A percentile compares a stretch with the other conserved stretches of the same genome.
These are phyloP conservation scores for Nematopogon swammerdamellus DNA, from an alignment of 2,888 invertebrate species.

Conservation along the genomic window DNA sequence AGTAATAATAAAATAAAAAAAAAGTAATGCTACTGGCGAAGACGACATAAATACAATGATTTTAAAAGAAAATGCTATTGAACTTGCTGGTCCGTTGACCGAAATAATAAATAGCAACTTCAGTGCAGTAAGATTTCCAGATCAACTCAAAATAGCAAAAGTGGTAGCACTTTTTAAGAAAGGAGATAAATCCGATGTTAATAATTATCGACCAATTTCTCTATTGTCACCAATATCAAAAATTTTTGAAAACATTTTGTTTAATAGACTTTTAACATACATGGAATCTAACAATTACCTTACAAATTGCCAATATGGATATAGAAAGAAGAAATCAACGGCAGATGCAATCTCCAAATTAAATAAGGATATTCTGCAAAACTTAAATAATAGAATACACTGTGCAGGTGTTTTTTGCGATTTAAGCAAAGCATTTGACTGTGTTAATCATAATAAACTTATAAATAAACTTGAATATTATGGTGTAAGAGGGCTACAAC, in stretches of 20 bases:
- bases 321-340: background rate
- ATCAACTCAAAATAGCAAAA: background rate
- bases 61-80: no score
- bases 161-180: background rate
- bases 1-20: no score
- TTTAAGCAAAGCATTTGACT: background rate
- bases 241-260: background rate
- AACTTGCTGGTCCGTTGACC: no score
- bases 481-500: background rate
- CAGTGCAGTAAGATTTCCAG: background rate
- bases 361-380: background rate
- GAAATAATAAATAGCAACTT: no score
- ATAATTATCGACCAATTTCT: conserved; percentile 1
- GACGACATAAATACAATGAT: no score
- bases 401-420: no score
- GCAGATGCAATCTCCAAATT: background rate
- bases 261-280: background rate
- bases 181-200: background rate
- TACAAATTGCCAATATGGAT: background rate
- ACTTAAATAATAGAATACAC: background rate
- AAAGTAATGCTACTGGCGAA: no score
- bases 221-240: background rate
- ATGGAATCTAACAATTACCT: background rate
- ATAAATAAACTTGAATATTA: background rate
- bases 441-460: background rate